phyloP scores from a whole-genome alignment of 1,140 invertebrate species.

The Metaphire vulgaris region DNA sequence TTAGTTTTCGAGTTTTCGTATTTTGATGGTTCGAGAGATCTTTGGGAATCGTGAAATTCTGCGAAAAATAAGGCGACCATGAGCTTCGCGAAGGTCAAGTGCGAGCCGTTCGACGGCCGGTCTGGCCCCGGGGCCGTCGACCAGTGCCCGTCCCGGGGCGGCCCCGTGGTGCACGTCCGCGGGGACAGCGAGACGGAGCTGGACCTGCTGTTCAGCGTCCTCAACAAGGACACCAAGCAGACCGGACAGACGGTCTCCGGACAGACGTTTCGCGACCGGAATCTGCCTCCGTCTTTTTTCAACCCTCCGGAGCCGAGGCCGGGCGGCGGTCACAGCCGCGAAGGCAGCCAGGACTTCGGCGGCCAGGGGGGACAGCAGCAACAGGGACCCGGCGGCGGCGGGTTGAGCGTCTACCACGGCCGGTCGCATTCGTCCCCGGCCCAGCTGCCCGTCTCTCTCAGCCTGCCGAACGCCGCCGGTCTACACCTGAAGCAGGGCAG shows the following conservation, averaged over 20 bases:
- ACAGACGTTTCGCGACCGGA: slow-evolving; percentile 10
- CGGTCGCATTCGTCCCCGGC: slow-evolving; percentile 91
- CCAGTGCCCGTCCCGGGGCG: neutral
- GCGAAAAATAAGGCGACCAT: too few species aligned
- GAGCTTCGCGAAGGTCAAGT: neutral
- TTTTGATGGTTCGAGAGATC: too few species aligned
- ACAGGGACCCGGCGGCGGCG: slow-evolving; percentile 26
- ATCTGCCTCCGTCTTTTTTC: slow-evolving; percentile 17
- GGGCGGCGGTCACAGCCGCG: slow-evolving; percentile 3
- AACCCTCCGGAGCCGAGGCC: slow-evolving; percentile 16
- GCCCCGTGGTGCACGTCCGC: slow-evolving; percentile 14
- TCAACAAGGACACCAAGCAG: slow-evolving; percentile 7
- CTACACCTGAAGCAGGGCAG: slow-evolving; percentile 53
- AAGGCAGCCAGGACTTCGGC: slow-evolving; percentile 15
- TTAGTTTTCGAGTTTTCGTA: too few species aligned
- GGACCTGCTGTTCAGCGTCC: slow-evolving; percentile 17
- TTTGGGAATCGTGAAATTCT: too few species aligned
- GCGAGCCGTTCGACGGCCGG: neutral
- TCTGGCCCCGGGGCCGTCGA: too few species aligned
- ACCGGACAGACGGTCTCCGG: too few species aligned
- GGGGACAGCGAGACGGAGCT: slow-evolving; percentile 16
- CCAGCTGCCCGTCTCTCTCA: slow-evolving; percentile 79
- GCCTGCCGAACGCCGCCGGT: slow-evolving; percentile 61
- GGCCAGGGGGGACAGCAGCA: neutral
- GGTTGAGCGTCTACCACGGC: slow-evolving; percentile 59